Evolutionary conservation across 2,888 invertebrate species (phyloP).

Genomic region (Acheta domesticus): DNA sequence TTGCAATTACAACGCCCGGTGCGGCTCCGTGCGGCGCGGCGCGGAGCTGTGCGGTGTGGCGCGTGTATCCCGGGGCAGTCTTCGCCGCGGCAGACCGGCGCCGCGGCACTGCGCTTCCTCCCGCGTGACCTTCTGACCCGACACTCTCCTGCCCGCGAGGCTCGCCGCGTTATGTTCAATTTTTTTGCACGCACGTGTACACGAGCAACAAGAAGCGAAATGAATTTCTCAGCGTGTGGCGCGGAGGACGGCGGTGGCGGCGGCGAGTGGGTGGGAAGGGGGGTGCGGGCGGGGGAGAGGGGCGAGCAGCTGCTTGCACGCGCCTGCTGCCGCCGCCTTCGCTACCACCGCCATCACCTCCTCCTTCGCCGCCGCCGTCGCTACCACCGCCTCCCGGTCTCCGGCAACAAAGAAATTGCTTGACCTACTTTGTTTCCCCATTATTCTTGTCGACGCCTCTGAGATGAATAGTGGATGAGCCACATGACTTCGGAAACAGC

Average conservation of each 20-base stretch:
- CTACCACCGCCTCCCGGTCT: neutral
- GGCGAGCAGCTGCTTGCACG: neutral
- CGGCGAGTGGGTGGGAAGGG: neutral
- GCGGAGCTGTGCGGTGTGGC: neutral
- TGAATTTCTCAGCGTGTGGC: neutral
- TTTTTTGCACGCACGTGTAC: constrained; percentile 5
- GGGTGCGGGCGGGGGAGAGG: neutral
- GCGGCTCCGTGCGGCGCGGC: neutral
- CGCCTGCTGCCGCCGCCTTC: neutral
- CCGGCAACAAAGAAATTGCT: constrained; percentile 7
- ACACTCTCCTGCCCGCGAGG: neutral
- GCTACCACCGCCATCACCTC: neutral
- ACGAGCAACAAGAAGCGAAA: constrained; percentile 3
- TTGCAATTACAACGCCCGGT: neutral
- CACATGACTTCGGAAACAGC: neutral
- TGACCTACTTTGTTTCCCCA: constrained; percentile 18
- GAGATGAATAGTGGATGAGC: constrained; percentile 18
- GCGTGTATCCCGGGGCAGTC: neutral
- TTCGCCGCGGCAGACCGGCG: neutral
- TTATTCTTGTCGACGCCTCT: constrained; percentile 6
- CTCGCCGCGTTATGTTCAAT: neutral
- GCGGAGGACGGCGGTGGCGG: neutral
- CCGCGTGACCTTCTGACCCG: neutral
- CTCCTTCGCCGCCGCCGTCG: neutral
- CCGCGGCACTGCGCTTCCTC: neutral